Percentiles rank a stretch among this genome's conserved stretches.
Conservation (phyloP, 2,113 vertebrate species). For the Amazona guildingii region DNA sequence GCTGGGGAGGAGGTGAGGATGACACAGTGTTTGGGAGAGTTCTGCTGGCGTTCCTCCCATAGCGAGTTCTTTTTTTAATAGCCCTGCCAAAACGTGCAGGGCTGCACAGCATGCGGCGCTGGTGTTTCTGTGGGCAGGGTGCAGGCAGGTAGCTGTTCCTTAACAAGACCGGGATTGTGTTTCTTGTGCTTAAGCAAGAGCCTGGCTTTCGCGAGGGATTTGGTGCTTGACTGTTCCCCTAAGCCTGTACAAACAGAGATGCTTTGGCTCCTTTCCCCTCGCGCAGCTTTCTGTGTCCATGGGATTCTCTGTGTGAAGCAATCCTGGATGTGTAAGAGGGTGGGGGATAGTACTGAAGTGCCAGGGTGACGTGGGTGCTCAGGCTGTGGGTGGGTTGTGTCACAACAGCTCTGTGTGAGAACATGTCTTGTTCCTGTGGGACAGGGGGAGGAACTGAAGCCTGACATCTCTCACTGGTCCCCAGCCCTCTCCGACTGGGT, state of each 20-base stretch:
- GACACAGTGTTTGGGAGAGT: conserved; percentile 36
- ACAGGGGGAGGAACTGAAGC: neutral
- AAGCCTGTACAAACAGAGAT: conserved; percentile 56
- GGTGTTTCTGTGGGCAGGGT: neutral
- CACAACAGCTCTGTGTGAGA: neutral
- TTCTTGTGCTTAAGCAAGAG: conserved; percentile 52
- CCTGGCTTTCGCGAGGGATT: neutral
- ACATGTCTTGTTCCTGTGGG: neutral
- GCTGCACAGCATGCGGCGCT: conserved; percentile 20
- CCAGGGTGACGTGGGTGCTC: neutral
- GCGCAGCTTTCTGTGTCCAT: neutral
- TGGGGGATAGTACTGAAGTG: conserved; percentile 30
- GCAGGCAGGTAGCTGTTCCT: conserved; percentile 50
- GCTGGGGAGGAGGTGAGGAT: neutral
- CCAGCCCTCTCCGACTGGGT: neutral
- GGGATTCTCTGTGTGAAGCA: conserved; percentile 34
- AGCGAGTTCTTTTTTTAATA: neutral
- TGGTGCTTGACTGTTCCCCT: neutral
- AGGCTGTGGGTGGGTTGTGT: conserved; percentile 4
- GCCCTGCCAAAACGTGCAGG: conserved; percentile 36
- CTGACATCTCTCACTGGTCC: neutral
- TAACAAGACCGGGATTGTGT: conserved; percentile 43
- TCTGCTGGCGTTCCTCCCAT: conserved; percentile 15
- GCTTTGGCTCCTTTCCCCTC: conserved; percentile 33
- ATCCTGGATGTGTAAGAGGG: conserved; percentile 57